phyloP scores from a whole-genome alignment of 2,797 vertebrate species.

The Mico argentatus region DNA sequence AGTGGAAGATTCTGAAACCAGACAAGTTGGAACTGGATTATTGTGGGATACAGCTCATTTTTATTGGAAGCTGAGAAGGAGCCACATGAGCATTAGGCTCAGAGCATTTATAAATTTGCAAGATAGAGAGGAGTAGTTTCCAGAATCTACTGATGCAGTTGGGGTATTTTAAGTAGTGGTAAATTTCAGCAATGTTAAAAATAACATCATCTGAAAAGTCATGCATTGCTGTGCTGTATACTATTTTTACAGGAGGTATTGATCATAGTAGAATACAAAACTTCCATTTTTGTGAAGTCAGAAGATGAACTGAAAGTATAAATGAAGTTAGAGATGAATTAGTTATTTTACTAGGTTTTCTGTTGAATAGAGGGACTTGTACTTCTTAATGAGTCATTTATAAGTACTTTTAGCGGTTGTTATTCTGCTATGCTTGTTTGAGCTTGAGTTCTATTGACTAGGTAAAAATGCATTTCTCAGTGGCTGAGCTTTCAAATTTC shows the following conservation, averaged over 20 bases:
- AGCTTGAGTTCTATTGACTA: not conserved
- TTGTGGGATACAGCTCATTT: not conserved
- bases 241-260: conserved; percentile 55
- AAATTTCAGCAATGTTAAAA: conserved; percentile 52
- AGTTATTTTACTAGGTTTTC: conserved; percentile 37
- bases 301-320: conserved; percentile 64
- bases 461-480: not conserved
- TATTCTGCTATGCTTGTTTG: not conserved
- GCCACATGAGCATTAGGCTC: not conserved
- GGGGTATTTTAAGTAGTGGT: conserved; percentile 37
- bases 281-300: conserved; percentile 54
- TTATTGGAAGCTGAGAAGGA: not conserved
- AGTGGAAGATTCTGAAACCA: not conserved
- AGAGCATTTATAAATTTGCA: not conserved
- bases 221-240: not conserved
- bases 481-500: conserved; percentile 15
- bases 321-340: conserved; percentile 63
- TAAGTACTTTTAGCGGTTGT: not conserved
- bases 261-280: not conserved
- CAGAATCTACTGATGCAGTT: not conserved
- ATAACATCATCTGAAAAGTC: conserved; percentile 15
- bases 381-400: conserved; percentile 3
- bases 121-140: not conserved
- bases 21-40: not conserved
- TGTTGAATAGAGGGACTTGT: not conserved